Base-by-base conservation (phyloP, 2,888 invertebrate species). In the Trichopoda pennipes region DNA sequence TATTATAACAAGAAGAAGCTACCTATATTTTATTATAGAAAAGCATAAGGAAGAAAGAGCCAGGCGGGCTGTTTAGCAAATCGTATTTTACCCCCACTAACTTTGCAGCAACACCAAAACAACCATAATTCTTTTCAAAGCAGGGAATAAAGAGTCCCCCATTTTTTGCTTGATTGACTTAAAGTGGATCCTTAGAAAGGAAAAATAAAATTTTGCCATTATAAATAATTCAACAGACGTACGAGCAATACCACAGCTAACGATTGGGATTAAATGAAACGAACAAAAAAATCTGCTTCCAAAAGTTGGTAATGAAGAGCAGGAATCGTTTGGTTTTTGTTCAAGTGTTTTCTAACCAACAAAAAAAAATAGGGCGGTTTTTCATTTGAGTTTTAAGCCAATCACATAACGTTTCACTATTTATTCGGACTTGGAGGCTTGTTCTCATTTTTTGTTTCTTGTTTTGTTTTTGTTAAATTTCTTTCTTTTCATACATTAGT, bases 341-440 rank as follows among this genome's bases (percentile, higher is more conserved):
- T 32, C 8, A 8, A 6, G 4, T 6, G 32, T 49, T 53, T 68
- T 53, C 66, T 73, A 68, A 68, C 53, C 38, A 55, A n/a, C n/a
- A n/a, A n/a, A n/a, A n/a, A 55, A 70, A 38, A 78, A 74, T 32
- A 49, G 81, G 81, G 81, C 78, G 78, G 81, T 61, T 78, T 77
- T 63, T 21, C 38, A n/a, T 19, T 58, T 60, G 35, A 44, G 17
- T 75, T 35, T 47, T 73, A 68, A 60, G n/a, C 82, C 82, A 82
- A 82, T 82, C 79, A 56, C 70, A 79, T 64, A 74, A 17, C 23
- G 64, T 60, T 66, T 44, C 47, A 32, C 8, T 72, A n/a, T 47
- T 16, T 28, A 32, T 68, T 53, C 14, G 19, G 44, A 19, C 6
- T 49, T 56, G 56, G 44, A 17, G 47, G 66, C 3, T 14, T 44